Conservation (phyloP, 2,797 vertebrate genomes). For the Acanthurus leucopareius region DNA sequence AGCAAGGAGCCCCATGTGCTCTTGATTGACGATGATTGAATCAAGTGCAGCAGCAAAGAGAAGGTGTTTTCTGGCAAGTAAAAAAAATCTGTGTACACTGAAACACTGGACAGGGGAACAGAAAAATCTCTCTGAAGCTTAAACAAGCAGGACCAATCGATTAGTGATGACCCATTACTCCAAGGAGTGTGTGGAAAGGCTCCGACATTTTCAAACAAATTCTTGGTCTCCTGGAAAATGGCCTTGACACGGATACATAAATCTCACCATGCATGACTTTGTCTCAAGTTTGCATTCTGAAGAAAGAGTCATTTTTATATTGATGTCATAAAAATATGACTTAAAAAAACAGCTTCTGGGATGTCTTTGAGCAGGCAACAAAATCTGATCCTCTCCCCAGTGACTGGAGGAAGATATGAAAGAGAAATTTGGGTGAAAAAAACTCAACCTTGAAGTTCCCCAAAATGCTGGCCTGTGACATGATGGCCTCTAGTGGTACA, state of each 20-base stretch:
- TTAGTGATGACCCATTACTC: conserved; percentile 76
- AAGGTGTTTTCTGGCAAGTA: conserved; percentile 55
- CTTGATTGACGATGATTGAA: conserved; percentile 79
- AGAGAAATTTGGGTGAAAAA: conserved; percentile 47
- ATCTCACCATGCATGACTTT: conserved; percentile 34
- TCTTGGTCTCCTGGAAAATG: conserved; percentile 37
- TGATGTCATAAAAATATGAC: conserved; percentile 52
- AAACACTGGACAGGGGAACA: conserved; percentile 70
- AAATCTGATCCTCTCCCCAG: conserved; percentile 53
- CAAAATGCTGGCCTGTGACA: conserved; percentile 79
- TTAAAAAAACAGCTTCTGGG: conserved; percentile 43
- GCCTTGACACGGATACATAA: conserved; percentile 48
- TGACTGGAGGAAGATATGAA: conserved; percentile 50
- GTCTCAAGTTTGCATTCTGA: conserved; percentile 34
- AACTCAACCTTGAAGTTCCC: conserved; percentile 55
- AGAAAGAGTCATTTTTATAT: conserved; percentile 60
- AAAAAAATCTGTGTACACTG: conserved; percentile 57
- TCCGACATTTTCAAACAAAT: conserved; percentile 36
- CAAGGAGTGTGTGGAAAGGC: conserved; percentile 51
- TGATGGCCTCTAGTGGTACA: conserved; percentile 91
- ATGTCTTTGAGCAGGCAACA: conserved; percentile 37
- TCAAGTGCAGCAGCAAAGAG: conserved; percentile 73
- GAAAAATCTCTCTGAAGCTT: conserved; percentile 54
- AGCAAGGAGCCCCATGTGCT: conserved; percentile 70
- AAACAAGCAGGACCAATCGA: conserved; percentile 77